Evolutionary conservation across 1,140 invertebrate species (phyloP).

Genomic region (Elysia chlorotica): DNA sequence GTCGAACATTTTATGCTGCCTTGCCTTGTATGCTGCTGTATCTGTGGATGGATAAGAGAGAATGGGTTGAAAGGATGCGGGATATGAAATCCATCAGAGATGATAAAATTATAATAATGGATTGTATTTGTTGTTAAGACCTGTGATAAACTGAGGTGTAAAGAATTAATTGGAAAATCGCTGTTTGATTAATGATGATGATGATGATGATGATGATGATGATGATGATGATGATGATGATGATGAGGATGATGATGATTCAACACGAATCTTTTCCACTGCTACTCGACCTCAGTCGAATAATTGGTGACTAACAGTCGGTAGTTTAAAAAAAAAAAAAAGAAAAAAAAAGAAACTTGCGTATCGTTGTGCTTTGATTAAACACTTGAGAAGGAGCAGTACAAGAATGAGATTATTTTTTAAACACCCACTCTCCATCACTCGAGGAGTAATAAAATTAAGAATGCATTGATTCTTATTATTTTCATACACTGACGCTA

Average conservation of each 20-base stretch:
- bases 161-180: background rate
- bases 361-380: too few species aligned
- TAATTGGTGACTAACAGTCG: too few species aligned
- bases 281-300: too few species aligned
- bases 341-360: background rate
- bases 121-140: background rate
- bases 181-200: background rate
- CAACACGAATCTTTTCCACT: too few species aligned
- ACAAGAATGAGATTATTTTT: too few species aligned
- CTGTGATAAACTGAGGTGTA: background rate
- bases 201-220: background rate
- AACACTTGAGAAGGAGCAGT: too few species aligned
- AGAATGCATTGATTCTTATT: background rate
- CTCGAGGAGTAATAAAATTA: background rate
- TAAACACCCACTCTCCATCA: background rate
- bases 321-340: background rate
- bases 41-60: too few species aligned
- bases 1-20: slow-evolving; percentile 10
- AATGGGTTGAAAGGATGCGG: too few species aligned
- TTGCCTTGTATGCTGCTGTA: background rate
- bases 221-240: background rate
- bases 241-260: background rate
- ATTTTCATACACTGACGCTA: background rate
- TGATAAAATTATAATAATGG: background rate
- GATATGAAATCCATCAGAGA: background rate